Evolutionary conservation across 2,888 invertebrate species (phyloP).

Genomic region (Eilema depressum): DNA sequence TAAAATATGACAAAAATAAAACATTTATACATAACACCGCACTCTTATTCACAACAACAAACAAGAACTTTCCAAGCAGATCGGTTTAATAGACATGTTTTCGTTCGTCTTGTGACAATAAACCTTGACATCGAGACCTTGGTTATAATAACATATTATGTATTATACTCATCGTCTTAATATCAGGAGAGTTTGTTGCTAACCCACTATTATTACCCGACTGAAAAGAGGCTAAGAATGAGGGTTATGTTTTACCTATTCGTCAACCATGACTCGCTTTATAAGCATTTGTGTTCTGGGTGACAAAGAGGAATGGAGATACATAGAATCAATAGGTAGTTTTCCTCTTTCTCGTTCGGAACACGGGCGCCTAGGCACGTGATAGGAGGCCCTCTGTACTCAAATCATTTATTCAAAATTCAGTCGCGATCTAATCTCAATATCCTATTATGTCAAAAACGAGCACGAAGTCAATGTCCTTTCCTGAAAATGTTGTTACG

Average conservation of each 20-base stretch:
- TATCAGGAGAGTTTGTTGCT: neutral
- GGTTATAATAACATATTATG: neutral
- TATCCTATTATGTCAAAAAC: too few species aligned
- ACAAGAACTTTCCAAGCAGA: neutral
- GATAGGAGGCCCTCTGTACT: too few species aligned
- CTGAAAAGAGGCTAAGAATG: neutral
- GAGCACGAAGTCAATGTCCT: too few species aligned
- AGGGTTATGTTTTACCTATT: neutral
- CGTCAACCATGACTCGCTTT: too few species aligned
- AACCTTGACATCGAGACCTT: constrained; percentile 4
- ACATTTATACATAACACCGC: neutral
- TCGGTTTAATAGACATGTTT: neutral
- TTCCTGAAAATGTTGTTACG: too few species aligned
- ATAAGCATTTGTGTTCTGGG: neutral
- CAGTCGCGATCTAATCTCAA: too few species aligned
- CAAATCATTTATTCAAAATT: too few species aligned
- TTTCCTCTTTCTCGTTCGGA: neutral
- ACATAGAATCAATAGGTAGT: too few species aligned
- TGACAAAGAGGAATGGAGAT: too few species aligned
- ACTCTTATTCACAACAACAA: neutral
- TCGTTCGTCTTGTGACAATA: neutral
- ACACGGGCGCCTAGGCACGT: neutral
- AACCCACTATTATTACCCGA: neutral
- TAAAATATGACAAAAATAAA: neutral
- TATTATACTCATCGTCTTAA: neutral